phyloP scores from a whole-genome alignment of 1,140 invertebrate genomes.

The Procambarus clarkii region DNA sequence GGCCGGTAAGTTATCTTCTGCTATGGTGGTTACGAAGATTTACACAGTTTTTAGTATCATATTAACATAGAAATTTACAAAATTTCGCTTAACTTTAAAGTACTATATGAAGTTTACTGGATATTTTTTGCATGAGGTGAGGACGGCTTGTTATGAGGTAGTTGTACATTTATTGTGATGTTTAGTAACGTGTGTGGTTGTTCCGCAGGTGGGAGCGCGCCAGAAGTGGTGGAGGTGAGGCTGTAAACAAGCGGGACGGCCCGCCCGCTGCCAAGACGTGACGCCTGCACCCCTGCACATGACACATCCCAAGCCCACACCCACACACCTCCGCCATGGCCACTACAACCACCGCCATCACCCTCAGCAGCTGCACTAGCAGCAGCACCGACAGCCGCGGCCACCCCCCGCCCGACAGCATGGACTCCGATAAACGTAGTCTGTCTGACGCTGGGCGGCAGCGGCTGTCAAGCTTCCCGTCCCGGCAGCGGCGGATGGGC shows the following conservation, averaged over 20 bases:
- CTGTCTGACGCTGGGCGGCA: conserved; percentile 71
- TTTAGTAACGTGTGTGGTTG: background rate
- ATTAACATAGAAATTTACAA: too few relatives aligned
- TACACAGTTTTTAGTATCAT: too few relatives aligned
- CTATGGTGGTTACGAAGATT: too few relatives aligned
- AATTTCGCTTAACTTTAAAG: too few relatives aligned
- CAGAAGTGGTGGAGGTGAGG: conserved; percentile 57
- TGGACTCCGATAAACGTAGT: conserved; percentile 41
- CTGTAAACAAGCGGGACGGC: conserved; percentile 66
- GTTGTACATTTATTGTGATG: too few relatives aligned
- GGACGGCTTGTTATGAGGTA: too few relatives aligned
- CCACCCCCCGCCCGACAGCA: conserved; percentile 42
- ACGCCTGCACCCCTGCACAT: conserved; percentile 64
- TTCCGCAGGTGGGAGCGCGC: conserved; percentile 54
- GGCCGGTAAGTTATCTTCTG: too few relatives aligned
- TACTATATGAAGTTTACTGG: too few relatives aligned
- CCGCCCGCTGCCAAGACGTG: conserved; percentile 71
- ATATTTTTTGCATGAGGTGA: too few relatives aligned
- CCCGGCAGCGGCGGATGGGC: conserved; percentile 81
- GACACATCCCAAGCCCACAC: conserved; percentile 46
- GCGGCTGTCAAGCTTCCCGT: conserved; percentile 72
- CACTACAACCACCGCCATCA: conserved; percentile 51
- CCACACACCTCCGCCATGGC: conserved; percentile 34
- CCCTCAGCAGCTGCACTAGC: conserved; percentile 37
- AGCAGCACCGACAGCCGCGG: conserved; percentile 58